Percentiles rank a stretch among this genome's conserved stretches.
phyloP scores from a whole-genome alignment of 1,140 invertebrate genomes.

The Polyergus mexicanus region DNA sequence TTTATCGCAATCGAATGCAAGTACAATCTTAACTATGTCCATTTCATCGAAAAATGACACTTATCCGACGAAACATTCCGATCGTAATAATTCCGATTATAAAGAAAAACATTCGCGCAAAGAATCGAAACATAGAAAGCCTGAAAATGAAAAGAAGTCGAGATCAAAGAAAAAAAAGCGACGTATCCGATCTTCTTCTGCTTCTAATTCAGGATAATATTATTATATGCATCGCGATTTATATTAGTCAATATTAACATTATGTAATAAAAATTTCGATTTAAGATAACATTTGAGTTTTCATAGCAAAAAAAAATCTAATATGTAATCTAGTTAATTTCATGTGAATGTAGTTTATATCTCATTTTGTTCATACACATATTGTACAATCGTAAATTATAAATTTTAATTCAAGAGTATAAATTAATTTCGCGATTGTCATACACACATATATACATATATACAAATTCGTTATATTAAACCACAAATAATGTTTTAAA shows the following conservation, averaged over 20 bases:
- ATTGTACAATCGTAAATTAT: neutral
- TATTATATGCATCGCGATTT: constrained; percentile 3
- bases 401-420: too few relatives aligned
- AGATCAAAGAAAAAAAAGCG: constrained; percentile 65
- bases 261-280: constrained; percentile 39
- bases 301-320: neutral
- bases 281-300: constrained; percentile 20
- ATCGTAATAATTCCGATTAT: constrained; percentile 59
- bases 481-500: neutral
- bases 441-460: too few relatives aligned
- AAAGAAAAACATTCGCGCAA: constrained; percentile 66
- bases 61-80: constrained; percentile 76
- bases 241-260: constrained; percentile 20
- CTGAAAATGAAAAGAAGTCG: constrained; percentile 70
- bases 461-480: constrained; percentile 3
- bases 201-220: constrained; percentile 47
- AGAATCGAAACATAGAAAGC: constrained; percentile 67
- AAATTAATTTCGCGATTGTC: neutral
- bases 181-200: constrained; percentile 63
- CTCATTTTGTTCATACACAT: neutral
- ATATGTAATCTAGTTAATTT: constrained; percentile 27
- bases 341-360: neutral
- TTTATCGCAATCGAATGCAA: constrained; percentile 53
- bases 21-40: constrained; percentile 54
- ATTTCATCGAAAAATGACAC: constrained; percentile 63